phyloP scores from a whole-genome alignment of 1,140 invertebrate species.

The Cataglyphis hispanica region DNA sequence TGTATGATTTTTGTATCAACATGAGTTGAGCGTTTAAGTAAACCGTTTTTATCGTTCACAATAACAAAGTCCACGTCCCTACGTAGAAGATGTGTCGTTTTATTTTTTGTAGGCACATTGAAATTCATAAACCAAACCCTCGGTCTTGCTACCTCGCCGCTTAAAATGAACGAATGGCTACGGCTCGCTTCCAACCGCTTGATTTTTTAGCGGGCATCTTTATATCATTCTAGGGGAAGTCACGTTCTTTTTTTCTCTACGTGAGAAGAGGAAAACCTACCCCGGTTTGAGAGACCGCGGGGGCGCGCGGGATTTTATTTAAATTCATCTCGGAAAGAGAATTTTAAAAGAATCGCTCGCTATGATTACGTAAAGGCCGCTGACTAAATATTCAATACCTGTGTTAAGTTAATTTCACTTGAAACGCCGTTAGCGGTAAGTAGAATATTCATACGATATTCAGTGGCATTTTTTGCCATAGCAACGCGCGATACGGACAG shows the following conservation, averaged over 20 bases:
- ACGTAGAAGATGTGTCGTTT: background rate
- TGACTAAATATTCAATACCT: slow-evolving; percentile 69
- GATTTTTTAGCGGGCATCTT: slow-evolving; percentile 22
- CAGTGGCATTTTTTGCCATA: slow-evolving; percentile 33
- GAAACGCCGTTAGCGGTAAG: slow-evolving; percentile 19
- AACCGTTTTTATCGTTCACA: slow-evolving; percentile 1
- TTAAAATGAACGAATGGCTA: slow-evolving; percentile 31
- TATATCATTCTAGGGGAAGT: slow-evolving; percentile 35
- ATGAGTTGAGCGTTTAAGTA: background rate
- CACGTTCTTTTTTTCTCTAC: slow-evolving; percentile 20
- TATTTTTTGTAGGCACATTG: background rate
- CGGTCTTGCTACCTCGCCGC: background rate
- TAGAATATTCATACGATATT: slow-evolving; percentile 53
- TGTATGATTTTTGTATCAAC: background rate
- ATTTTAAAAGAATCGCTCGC: slow-evolving; percentile 43
- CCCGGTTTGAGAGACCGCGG: background rate
- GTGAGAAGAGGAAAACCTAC: background rate
- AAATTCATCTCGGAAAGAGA: slow-evolving; percentile 41
- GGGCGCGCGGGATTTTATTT: slow-evolving; percentile 39
- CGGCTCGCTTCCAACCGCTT: background rate
- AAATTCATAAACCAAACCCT: slow-evolving; percentile 48
- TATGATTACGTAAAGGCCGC: background rate
- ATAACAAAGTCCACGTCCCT: slow-evolving; percentile 1
- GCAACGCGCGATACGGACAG: background rate
- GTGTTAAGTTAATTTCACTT: slow-evolving; percentile 61